These are phyloP conservation scores for Garra rufa DNA, from an alignment of 2,113 vertebrate genomes.

Conservation along the genomic window DNA sequence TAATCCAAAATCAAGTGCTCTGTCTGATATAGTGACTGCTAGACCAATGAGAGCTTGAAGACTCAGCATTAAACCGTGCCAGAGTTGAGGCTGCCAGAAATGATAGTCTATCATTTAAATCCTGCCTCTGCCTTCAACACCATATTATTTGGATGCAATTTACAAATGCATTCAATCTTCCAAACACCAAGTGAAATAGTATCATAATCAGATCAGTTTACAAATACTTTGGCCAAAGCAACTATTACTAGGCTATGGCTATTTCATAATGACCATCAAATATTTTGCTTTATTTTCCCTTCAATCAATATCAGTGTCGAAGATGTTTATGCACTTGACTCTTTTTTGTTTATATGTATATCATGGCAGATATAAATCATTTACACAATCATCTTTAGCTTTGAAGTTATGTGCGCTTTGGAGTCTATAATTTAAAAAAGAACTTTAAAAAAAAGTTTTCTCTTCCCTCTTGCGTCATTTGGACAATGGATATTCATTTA, in stretches of 20 bases:
- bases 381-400: neutral
- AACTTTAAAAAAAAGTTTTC: neutral
- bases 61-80: slow-evolving; percentile 13
- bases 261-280: slow-evolving; percentile 37
- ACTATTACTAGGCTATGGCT: slow-evolving; percentile 22
- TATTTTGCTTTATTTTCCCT: slow-evolving; percentile 20
- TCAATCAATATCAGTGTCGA: neutral
- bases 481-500: neutral
- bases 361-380: neutral
- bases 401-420: neutral
- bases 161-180: slow-evolving; percentile 72
- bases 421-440: neutral
- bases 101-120: slow-evolving; percentile 43
- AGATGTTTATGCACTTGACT: neutral
- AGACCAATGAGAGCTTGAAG: slow-evolving; percentile 4
- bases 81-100: slow-evolving; percentile 31
- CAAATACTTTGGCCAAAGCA: slow-evolving; percentile 24
- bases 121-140: slow-evolving; percentile 20
- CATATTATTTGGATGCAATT: slow-evolving; percentile 71
- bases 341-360: neutral
- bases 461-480: neutral
- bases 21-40: slow-evolving; percentile 1
- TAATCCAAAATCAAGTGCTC: neutral
- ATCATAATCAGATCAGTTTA: slow-evolving; percentile 62
- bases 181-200: slow-evolving; percentile 70